Percentiles rank a stretch among this genome's conserved stretches.
Evolutionary conservation across 2,888 invertebrate genomes (phyloP).

Genomic region (Napeogenes inachia): DNA sequence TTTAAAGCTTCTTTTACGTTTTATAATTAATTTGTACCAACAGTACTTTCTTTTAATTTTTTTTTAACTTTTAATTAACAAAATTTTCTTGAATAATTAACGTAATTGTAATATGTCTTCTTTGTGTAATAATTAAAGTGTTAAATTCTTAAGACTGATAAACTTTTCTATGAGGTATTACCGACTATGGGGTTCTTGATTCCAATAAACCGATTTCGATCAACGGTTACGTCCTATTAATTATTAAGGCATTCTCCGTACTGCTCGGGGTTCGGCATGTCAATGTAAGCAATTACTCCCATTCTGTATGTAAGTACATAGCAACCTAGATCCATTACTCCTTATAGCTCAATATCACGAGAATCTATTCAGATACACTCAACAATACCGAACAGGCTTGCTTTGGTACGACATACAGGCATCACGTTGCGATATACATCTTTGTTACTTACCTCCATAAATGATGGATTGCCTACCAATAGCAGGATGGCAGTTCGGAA

Average conservation of each 20-base stretch:
- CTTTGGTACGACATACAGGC: constrained; percentile 27
- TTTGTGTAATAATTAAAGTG: too few relatives aligned
- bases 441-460: constrained; percentile 58
- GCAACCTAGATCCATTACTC: constrained; percentile 35
- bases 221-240: constrained; percentile 63
- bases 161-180: not conserved
- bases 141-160: too few relatives aligned
- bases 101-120: too few relatives aligned
- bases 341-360: constrained; percentile 43
- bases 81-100: too few relatives aligned
- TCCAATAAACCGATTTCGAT: constrained; percentile 49
- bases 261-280: constrained; percentile 56
- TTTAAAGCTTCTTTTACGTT: constrained; percentile 4
- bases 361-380: constrained; percentile 41
- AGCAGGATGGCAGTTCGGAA: constrained; percentile 57
- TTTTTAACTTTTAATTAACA: not conserved
- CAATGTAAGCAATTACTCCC: constrained; percentile 70
- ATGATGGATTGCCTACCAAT: constrained; percentile 69
- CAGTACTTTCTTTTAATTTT: not conserved
- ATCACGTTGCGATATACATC: constrained; percentile 39
- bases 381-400: constrained; percentile 24
- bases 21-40: constrained; percentile 9
- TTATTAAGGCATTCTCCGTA: constrained; percentile 64
- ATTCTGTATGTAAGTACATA: constrained; percentile 41
- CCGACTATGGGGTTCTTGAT: constrained; percentile 13